Evolutionary conservation across 2,797 vertebrate species (phyloP), one percentile per base, ranked within the genome.

Genomic region (Sphaeramia orbicularis): DNA sequence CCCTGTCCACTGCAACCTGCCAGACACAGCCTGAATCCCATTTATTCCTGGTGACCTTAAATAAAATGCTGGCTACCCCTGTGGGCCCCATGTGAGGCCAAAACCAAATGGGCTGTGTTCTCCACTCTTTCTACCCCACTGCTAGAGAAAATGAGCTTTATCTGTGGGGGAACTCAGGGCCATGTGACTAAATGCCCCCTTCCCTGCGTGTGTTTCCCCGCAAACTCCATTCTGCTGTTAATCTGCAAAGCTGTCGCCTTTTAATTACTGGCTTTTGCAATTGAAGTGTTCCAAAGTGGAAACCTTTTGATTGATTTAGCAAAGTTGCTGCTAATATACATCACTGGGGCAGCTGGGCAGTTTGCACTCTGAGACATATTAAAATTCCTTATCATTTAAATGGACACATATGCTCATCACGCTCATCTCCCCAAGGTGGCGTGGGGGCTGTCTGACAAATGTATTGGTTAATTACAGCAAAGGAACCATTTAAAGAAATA

Each of bases 31-130:
- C 89, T 76, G 89, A 93, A 92, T 92, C 91, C 91, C 91, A 94
- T 94, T 94, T 94, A 94, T 94, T 93, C 90, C 89, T 52, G 74
- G 89, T 95, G 93, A 94, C 94, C 94, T 95, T 95, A 95, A 94
- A 94, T 92, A 91, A 94, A 94, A 93, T 81, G 93, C 91, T 91
- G 91, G 91, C 93, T 88, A 93, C 91, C 92, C 91, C 92, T 89
- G 88, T 90, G 91, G 92, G 93, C 91, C 89, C 90, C 87, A 86
- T 93, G 82, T 75, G 47, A 92, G 90, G 89, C 90, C 90, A 80
- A 88, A 94, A 93, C 92, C 88, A 91, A 94, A 90, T 87, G 76
- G 92, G 84, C 89, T 93, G 85, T 82, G 69, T 87, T 92, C 88
- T 86, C 75, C 37, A 56, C 90, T 88, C 86, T 89, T 91, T 94